Evolutionary conservation across 2,888 invertebrate species (phyloP).

Genomic region (Acronicta alni): DNA sequence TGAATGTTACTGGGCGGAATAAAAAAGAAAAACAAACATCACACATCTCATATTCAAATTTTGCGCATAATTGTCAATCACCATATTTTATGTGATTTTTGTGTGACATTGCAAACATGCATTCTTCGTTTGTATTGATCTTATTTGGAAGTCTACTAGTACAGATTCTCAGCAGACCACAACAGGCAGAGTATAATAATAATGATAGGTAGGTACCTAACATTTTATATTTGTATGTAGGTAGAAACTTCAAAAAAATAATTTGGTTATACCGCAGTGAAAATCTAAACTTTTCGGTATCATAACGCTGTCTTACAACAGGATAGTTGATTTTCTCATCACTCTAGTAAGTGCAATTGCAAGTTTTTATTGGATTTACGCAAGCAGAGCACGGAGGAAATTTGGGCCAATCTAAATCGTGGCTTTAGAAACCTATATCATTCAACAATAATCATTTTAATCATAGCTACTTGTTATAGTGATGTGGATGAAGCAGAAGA

Average conservation of each 20-base stretch:
- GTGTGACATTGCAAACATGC: slow-evolving; percentile 63
- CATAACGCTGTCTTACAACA: too few species aligned
- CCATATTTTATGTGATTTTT: slow-evolving; percentile 62
- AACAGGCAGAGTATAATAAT: slow-evolving; percentile 60
- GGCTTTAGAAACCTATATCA: too few species aligned
- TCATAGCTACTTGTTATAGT: slow-evolving; percentile 45
- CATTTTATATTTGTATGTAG: slow-evolving; percentile 14
- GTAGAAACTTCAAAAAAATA: too few species aligned
- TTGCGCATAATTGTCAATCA: slow-evolving; percentile 49
- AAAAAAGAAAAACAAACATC: slow-evolving; percentile 39
- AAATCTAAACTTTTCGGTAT: too few species aligned
- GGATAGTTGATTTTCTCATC: too few species aligned
- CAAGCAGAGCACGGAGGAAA: too few species aligned
- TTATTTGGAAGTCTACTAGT: slow-evolving; percentile 54
- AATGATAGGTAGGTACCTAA: slow-evolving; percentile 70
- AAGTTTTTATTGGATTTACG: too few species aligned
- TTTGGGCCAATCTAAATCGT: too few species aligned
- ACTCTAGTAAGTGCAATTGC: too few species aligned
- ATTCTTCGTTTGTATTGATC: slow-evolving; percentile 55
- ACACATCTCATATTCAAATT: slow-evolving; percentile 47
- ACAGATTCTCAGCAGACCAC: slow-evolving; percentile 61
- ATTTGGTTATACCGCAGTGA: too few species aligned
- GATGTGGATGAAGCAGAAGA: slow-evolving; percentile 70
- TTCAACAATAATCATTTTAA: background rate
- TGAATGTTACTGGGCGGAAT: slow-evolving; percentile 38